Conservation (phyloP, 1,140 invertebrate species). For the Proctacanthus coquilletti region DNA sequence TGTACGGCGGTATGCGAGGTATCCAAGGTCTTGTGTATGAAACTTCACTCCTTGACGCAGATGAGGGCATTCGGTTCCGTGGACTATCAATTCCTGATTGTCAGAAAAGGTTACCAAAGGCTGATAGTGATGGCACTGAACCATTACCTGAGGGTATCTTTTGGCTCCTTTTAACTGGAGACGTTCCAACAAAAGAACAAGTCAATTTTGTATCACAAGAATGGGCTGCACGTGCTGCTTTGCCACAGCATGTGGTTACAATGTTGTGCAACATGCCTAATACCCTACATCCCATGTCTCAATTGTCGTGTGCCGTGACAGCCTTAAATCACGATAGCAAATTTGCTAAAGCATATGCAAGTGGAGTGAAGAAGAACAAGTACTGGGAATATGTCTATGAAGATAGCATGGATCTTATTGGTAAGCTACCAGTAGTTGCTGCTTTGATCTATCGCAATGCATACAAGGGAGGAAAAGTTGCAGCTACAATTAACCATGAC, state of each 20-base stretch:
- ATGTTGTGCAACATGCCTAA: slow-evolving; percentile 89
- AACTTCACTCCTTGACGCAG: slow-evolving; percentile 82
- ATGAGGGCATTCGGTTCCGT: slow-evolving; percentile 87
- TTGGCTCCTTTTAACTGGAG: slow-evolving; percentile 82
- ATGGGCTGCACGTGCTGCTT: slow-evolving; percentile 57
- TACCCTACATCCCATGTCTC: slow-evolving; percentile 86
- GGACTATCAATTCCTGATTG: slow-evolving; percentile 86
- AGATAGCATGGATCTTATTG: slow-evolving; percentile 88
- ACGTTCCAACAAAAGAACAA: slow-evolving; percentile 69
- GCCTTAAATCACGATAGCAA: slow-evolving; percentile 80
- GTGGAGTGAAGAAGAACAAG: slow-evolving; percentile 13
- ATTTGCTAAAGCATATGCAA: slow-evolving; percentile 77
- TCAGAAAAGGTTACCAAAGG: slow-evolving; percentile 73
- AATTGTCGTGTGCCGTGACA: slow-evolving; percentile 80
- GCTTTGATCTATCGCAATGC: slow-evolving; percentile 84
- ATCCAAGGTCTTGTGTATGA: slow-evolving; percentile 89
- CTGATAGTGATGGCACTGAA: slow-evolving; percentile 60
- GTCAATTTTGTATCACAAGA: slow-evolving; percentile 68
- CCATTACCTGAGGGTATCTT: slow-evolving; percentile 89
- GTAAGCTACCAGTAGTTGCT: slow-evolving; percentile 80
- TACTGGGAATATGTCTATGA: slow-evolving; percentile 65
- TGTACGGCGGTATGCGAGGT: slow-evolving; percentile 93
- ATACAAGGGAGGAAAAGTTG: slow-evolving; percentile 64
- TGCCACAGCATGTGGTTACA: slow-evolving; percentile 84
- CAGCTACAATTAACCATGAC: slow-evolving; percentile 65